Evolutionary conservation across 2,113 vertebrate species (phyloP), one percentile per base, ranked within the genome.

Genomic region (Thalassoma bifasciatum): DNA sequence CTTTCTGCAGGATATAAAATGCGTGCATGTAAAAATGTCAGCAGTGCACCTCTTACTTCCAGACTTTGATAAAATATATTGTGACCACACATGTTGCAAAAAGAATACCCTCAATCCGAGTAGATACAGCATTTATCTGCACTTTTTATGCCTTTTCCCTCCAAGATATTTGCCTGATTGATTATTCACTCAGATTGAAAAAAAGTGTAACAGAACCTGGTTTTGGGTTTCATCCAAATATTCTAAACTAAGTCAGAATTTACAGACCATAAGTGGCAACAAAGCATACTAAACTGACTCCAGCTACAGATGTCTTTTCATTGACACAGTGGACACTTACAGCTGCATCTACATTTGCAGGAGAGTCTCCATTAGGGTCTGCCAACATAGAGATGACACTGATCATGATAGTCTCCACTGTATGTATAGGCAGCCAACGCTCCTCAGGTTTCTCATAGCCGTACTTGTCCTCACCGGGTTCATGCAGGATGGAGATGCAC

Each of bases 331-430:
- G 17, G 65, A 12, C 1, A 79, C 97, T 95, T 95, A 99, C 98
- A 81, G 98, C 98, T 90, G 98, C 98, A 40, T 99, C 98, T 52
- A 99, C 98, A 11, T 99, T 99, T 77, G 98, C 98, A 57, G 98
- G 98, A 37, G 98, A 99, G 87, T 99, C 98, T 70, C 98, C 97
- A 83, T 99, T 99, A 83, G 98, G 98, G 92, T 99, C 98, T 67
- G 98, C 98, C 86, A 99, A 92, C 98, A 99, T 99, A 83, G 98
- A 99, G 93, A 99, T 99, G 87, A 99, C 98, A 52, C 97, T 99
- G 90, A 99, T 99, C 97, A 99, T 99, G 70, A 99, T 99, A 75
- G 98, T 99, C 92, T 99, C 98, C 92, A 99, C 98, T 2, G 98
- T 99, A 91, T 99, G 98, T 86, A 99, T 99, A 2, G 98, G 98